Percentiles rank a stretch among this genome's conserved stretches.
phyloP scores from a whole-genome alignment of 2,113 vertebrate species.

The Columba janthina region DNA sequence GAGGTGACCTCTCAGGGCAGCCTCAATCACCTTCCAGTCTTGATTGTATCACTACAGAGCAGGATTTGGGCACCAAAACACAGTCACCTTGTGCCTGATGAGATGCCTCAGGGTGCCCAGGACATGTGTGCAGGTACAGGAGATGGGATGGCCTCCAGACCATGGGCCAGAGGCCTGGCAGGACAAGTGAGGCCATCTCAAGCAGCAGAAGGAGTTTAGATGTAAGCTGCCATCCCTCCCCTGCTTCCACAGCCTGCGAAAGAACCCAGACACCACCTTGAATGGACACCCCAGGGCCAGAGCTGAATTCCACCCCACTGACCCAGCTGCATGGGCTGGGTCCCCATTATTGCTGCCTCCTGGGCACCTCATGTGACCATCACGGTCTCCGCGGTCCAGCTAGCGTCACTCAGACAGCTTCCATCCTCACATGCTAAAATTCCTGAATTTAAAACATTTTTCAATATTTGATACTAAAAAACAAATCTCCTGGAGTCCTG shows the following conservation, averaged over 20 bases:
- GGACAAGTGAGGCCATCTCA: neutral
- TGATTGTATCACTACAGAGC: neutral
- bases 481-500: neutral
- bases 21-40: neutral
- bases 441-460: neutral
- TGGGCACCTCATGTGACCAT: accelerated
- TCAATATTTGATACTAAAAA: neutral
- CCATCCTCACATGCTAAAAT: neutral
- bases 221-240: neutral
- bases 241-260: neutral
- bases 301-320: neutral
- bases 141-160: neutral
- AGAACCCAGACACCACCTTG: neutral
- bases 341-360: neutral
- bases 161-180: neutral
- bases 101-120: neutral
- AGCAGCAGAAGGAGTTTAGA: neutral
- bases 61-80: neutral
- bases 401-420: neutral
- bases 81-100: neutral
- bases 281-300: neutral
- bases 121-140: neutral
- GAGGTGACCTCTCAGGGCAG: neutral
- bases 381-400: neutral
- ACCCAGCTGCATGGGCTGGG: neutral